Evolutionary conservation across 2,113 vertebrate genomes (phyloP), one percentile per base, ranked within the genome.

Genomic region (Antechinus flavipes): DNA sequence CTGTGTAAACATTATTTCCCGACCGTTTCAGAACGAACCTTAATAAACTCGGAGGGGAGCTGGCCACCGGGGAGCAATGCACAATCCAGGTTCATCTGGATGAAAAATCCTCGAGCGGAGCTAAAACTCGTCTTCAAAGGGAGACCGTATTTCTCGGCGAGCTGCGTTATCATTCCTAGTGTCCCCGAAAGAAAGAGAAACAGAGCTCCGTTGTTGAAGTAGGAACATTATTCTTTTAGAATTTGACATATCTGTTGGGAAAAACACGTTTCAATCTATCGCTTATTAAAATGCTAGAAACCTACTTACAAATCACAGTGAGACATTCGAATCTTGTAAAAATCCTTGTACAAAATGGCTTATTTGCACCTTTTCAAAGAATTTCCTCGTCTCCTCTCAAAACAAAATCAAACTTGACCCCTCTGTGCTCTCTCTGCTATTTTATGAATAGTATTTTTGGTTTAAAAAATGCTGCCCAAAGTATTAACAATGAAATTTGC

Each of bases 101-200:
- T 99, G 97, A 99, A 99, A 98, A 99, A 99, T 76, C 99, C 99
- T 97, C 99, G 98, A 54, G 99, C 93, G 30, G 99, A 99, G 97
- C 99, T 99, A 98, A 99, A 99, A 98, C 99, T 99, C 94, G 99
- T 99, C 61, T 99, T 99, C 98, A 99, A 97, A 19, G 99, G 99
- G n/a, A 99, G 98, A 93, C 91, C 97, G 35, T 99, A 99, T 96
- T 99, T 99, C 97, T 99, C 99, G 91, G 98, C 99, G 91, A 99
- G 98, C 91, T 99, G 99, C 0, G 98, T 97, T 96, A 99, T 99
- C 97, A 99, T 99, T 95, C 98, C 99, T 99, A 96, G 54, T 84
- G n/a, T 89, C 2, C 53, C 42, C 93, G 93, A 96, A 68, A 61
- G 58, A 8, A 95, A 93, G 30, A 93, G 89, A 91, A 49, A 90